A percentile compares a stretch with the other conserved stretches of the same genome.
Conservation (phyloP, 2,888 invertebrate genomes). For the Polymixis flavicincta region DNA sequence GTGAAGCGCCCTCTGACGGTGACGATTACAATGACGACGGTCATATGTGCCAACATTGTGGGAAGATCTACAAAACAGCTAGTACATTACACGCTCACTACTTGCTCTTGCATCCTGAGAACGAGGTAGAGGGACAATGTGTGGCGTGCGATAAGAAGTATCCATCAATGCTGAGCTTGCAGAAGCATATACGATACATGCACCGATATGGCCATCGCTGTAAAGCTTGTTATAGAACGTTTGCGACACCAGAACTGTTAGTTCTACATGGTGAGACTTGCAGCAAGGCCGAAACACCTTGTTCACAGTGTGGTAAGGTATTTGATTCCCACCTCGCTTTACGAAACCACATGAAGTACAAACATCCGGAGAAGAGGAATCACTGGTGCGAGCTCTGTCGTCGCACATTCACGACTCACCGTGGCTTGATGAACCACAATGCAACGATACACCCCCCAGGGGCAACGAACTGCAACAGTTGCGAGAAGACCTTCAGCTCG, state of each 20-base stretch:
- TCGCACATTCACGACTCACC: slow-evolving; percentile 74
- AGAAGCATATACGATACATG: slow-evolving; percentile 82
- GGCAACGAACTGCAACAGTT: slow-evolving; percentile 72
- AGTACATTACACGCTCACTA: slow-evolving; percentile 78
- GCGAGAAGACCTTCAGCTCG: slow-evolving; percentile 73
- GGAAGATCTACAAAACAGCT: slow-evolving; percentile 79
- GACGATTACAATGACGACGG: slow-evolving; percentile 47
- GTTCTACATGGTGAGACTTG: slow-evolving; percentile 72
- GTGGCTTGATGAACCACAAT: slow-evolving; percentile 76
- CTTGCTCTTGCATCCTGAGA: slow-evolving; percentile 78
- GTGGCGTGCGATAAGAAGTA: slow-evolving; percentile 78
- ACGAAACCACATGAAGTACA: slow-evolving; percentile 80
- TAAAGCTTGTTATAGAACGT: slow-evolving; percentile 78
- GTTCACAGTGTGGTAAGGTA: slow-evolving; percentile 75
- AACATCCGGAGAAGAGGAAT: slow-evolving; percentile 73
- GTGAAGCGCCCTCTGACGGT: slow-evolving; percentile 36
- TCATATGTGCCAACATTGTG: slow-evolving; percentile 85
- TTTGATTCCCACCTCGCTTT: slow-evolving; percentile 76
- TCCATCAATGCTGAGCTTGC: slow-evolving; percentile 78
- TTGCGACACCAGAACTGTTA: slow-evolving; percentile 69
- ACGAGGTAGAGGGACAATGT: slow-evolving; percentile 72
- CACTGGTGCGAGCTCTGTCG: slow-evolving; percentile 77
- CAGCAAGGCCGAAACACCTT: slow-evolving; percentile 71
- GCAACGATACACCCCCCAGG: slow-evolving; percentile 74
- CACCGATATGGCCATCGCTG: slow-evolving; percentile 78